Percentiles rank a stretch among this genome's conserved stretches.
Evolutionary conservation across 2,888 invertebrate species (phyloP).

Genomic region (Bedellia somnulentella): DNA sequence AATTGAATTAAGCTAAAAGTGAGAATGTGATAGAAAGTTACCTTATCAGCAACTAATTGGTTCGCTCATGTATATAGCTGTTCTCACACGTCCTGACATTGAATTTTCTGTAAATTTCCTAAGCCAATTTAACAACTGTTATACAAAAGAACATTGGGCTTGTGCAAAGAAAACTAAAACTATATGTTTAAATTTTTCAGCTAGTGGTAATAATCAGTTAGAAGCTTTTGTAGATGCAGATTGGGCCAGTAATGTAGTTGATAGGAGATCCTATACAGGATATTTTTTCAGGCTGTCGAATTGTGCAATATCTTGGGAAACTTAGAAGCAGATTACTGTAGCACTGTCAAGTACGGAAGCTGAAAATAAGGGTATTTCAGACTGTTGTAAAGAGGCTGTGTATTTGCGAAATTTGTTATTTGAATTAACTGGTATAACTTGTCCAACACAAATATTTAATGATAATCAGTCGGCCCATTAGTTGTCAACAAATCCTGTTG

Average conservation of each 20-base stretch:
- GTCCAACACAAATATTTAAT: not conserved
- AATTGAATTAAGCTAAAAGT: slow-evolving; percentile 9
- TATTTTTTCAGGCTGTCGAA: slow-evolving; percentile 10
- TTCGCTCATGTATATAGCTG: slow-evolving; percentile 11
- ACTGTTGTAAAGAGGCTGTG: slow-evolving; percentile 11
- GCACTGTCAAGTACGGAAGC: slow-evolving; percentile 13
- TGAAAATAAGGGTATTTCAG: slow-evolving; percentile 11
- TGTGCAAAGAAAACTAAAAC: slow-evolving; percentile 10
- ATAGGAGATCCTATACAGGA: slow-evolving; percentile 13
- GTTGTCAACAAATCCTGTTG: no score
- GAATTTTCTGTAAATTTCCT: slow-evolving; percentile 10
- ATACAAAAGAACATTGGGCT: slow-evolving; percentile 9
- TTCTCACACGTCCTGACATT: slow-evolving; percentile 12
- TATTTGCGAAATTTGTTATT: slow-evolving; percentile 5
- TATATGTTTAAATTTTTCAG: slow-evolving; percentile 12
- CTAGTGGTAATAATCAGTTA: no score
- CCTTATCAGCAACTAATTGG: slow-evolving; percentile 13
- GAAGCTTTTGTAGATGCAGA: slow-evolving; percentile 13
- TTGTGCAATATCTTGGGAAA: slow-evolving; percentile 10
- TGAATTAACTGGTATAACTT: not conserved
- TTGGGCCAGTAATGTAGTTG: slow-evolving; percentile 6
- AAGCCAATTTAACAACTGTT: slow-evolving; percentile 13
- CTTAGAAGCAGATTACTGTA: slow-evolving; percentile 13
- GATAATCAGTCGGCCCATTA: slow-evolving; percentile 2
- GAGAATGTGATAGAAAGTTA: slow-evolving; percentile 5